Percentiles rank a stretch among this genome's conserved stretches.
Conservation (phyloP, 2,888 invertebrate species). For the Ecdyonurus torrentis region DNA sequence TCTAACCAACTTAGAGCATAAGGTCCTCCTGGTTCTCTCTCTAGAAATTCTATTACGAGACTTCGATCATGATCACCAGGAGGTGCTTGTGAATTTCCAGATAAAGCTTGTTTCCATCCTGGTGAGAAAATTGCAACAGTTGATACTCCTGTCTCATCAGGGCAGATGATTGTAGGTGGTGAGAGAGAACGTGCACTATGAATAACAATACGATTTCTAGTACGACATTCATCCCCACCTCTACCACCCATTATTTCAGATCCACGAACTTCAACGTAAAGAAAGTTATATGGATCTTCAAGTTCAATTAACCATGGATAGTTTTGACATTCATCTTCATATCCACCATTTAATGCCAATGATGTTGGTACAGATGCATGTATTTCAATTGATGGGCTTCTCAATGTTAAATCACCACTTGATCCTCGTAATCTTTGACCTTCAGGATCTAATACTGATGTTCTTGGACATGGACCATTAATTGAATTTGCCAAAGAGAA, state of each 20-base stretch:
- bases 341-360: constrained; percentile 9
- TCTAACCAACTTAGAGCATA: constrained; percentile 66
- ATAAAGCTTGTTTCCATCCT: constrained; percentile 39
- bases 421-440: constrained; percentile 47
- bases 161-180: constrained; percentile 47
- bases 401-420: constrained; percentile 53
- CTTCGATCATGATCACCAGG: constrained; percentile 38
- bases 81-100: constrained; percentile 20
- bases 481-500: background rate
- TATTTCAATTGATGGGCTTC: constrained; percentile 41
- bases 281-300: constrained; percentile 46
- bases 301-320: constrained; percentile 67
- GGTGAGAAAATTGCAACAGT: constrained; percentile 52
- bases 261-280: constrained; percentile 53
- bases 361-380: constrained; percentile 27
- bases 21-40: constrained; percentile 46
- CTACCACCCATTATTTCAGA: constrained; percentile 29
- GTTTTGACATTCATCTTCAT: constrained; percentile 37
- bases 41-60: constrained; percentile 57
- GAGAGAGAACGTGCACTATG: constrained; percentile 51
- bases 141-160: constrained; percentile 28
- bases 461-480: background rate
- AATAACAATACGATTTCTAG: constrained; percentile 51
- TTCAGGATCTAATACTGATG: constrained; percentile 24
- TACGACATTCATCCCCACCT: constrained; percentile 35